Conservation (phyloP, 2,888 invertebrate genomes). For the Gordius sp. region DNA sequence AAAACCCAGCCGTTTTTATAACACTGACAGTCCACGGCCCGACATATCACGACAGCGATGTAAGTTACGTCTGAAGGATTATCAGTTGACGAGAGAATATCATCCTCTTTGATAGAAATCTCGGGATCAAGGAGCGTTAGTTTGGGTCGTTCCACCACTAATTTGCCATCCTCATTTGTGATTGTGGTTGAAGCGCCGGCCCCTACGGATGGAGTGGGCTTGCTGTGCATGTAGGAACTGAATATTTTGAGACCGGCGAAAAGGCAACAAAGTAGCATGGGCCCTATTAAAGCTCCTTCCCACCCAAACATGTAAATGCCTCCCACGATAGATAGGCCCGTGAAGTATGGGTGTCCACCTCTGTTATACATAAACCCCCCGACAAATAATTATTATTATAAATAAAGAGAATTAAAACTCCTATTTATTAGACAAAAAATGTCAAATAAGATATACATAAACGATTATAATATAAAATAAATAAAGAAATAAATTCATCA, state of each 20-base stretch:
- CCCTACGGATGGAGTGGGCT: too few relatives aligned
- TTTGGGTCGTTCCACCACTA: too few relatives aligned
- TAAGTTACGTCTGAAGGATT: too few relatives aligned
- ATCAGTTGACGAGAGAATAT: too few relatives aligned
- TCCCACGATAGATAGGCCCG: conserved; percentile 81
- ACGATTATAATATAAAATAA: not conserved
- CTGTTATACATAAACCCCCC: conserved; percentile 36
- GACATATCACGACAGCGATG: too few relatives aligned
- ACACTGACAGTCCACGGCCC: too few relatives aligned
- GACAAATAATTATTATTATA: not conserved
- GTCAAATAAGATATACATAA: not conserved
- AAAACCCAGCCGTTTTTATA: too few relatives aligned
- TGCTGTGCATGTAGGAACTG: conserved; percentile 18
- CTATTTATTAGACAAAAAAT: not conserved
- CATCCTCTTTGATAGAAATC: too few relatives aligned
- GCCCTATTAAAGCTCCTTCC: conserved; percentile 86
- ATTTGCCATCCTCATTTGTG: too few relatives aligned
- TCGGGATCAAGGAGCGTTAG: too few relatives aligned
- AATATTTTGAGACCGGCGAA: conserved; percentile 63
- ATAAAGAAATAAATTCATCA: not conserved
- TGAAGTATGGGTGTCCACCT: conserved; percentile 78
- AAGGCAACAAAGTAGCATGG: conserved; percentile 66
- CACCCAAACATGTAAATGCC: conserved; percentile 88
- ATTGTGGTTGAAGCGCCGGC: too few relatives aligned
- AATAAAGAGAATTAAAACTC: not conserved